A percentile compares a stretch with the other conserved stretches of the same genome.
These are phyloP conservation scores for Caenorhabditis uteleia DNA, from an alignment of 2,888 invertebrate species.

Conservation along the genomic window DNA sequence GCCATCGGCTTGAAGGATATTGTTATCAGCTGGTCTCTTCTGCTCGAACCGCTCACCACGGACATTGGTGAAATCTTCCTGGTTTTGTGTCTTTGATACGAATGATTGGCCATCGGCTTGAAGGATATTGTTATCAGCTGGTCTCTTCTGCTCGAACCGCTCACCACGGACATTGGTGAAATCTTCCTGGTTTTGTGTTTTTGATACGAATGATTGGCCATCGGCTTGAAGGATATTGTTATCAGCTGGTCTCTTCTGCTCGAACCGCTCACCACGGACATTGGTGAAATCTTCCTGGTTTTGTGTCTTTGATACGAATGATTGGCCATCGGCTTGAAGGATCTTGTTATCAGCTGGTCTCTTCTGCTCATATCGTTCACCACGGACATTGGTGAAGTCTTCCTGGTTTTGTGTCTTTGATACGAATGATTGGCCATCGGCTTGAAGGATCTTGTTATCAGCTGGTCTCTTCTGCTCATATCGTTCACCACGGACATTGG, in stretches of 20 bases:
- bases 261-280: conserved; percentile 1
- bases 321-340: background rate
- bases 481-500: conserved; percentile 1
- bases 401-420: background rate
- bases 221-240: background rate
- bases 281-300: conserved; percentile 2
- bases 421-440: background rate
- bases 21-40: background rate
- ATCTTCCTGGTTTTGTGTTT: background rate
- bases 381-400: background rate
- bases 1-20: background rate
- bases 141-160: background rate
- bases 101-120: background rate
- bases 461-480: background rate
- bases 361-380: background rate
- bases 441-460: background rate
- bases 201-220: background rate
- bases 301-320: background rate
- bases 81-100: background rate
- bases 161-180: background rate
- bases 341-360: conserved; percentile 1
- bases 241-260: background rate
- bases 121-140: background rate
- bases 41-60: background rate
- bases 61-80: conserved; percentile 1